Percentiles rank a stretch among this genome's conserved stretches.
These are phyloP conservation scores for Callipepla squamata DNA, from an alignment of 2,113 vertebrate species.

Conservation along the genomic window DNA sequence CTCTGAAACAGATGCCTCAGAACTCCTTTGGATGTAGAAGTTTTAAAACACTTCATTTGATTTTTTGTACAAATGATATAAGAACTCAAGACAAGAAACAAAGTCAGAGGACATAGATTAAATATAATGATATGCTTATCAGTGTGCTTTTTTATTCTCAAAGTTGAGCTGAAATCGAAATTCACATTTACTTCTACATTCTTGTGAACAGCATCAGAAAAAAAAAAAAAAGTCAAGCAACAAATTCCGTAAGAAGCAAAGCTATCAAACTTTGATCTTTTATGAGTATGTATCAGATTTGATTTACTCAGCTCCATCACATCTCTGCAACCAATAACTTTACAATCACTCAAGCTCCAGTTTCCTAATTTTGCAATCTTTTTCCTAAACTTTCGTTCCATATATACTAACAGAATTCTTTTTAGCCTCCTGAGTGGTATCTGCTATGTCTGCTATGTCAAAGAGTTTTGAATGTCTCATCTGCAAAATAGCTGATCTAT, in stretches of 20 bases:
- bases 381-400: not conserved
- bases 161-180: not conserved
- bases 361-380: not conserved
- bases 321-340: not conserved
- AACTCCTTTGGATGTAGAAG: not conserved
- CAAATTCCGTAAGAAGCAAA: not conserved
- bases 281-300: not conserved
- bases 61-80: not conserved
- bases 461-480: slow-evolving; percentile 50
- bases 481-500: slow-evolving; percentile 47
- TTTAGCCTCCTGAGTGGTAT: not conserved
- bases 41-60: not conserved
- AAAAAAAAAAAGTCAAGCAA: not conserved
- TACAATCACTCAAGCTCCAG: not conserved
- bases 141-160: not conserved
- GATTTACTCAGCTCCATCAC: not conserved
- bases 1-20: not conserved
- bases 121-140: not conserved
- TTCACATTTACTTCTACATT: not conserved
- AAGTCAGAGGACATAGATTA: not conserved
- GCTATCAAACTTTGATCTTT: not conserved
- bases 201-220: not conserved
- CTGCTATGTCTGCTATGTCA: not conserved
- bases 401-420: not conserved
- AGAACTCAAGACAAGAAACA: not conserved